A percentile compares a stretch with the other conserved stretches of the same genome.
Conservation (phyloP, 1,140 invertebrate species). For the Heliconius himera region DNA sequence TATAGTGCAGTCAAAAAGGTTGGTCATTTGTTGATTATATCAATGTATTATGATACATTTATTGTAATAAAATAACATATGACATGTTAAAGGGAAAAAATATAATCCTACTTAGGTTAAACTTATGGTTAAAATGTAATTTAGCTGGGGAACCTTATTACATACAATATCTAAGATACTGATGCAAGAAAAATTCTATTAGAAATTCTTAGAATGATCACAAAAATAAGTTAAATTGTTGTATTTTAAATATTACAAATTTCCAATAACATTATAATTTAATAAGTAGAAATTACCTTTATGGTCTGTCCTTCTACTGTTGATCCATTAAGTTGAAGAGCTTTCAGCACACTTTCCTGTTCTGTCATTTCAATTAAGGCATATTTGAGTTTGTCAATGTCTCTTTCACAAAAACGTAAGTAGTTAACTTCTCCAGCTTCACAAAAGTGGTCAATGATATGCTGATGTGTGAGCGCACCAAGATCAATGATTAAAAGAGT, state of each 20-base stretch:
- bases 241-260: neutral
- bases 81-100: neutral
- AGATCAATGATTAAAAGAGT: slow-evolving; percentile 66
- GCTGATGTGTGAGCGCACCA: slow-evolving; percentile 83
- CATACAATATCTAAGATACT: neutral
- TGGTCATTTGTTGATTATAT: neutral
- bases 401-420: slow-evolving; percentile 93
- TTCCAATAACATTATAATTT: neutral
- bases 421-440: slow-evolving; percentile 97
- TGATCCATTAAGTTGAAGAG: slow-evolving; percentile 92
- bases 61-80: neutral
- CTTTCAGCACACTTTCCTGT: slow-evolving; percentile 93
- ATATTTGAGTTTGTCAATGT: slow-evolving; percentile 88
- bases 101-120: neutral
- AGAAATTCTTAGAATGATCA: neutral
- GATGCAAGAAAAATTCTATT: neutral
- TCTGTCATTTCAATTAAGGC: slow-evolving; percentile 97
- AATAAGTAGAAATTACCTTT: slow-evolving; percentile 55
- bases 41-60: neutral
- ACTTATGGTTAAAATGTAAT: neutral
- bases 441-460: slow-evolving; percentile 93
- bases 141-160: neutral
- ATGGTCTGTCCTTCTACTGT: slow-evolving; percentile 84
- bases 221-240: neutral
- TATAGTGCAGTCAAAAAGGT: slow-evolving; percentile 15